Conservation (phyloP, 2,797 vertebrate genomes). For the Lophotriccus pileatus region DNA sequence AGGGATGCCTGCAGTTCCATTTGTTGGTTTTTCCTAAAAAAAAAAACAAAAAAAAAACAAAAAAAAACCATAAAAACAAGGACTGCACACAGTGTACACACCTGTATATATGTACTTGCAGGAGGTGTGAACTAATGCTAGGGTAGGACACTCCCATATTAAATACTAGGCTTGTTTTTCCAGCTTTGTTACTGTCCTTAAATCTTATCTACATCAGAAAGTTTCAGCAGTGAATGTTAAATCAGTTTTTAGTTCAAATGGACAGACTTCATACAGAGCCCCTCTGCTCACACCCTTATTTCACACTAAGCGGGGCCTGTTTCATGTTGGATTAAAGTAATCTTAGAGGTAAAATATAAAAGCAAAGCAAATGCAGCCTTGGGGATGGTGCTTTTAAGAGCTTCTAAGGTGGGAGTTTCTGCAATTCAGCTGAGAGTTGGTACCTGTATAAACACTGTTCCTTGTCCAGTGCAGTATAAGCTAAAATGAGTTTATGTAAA, state of each 20-base stretch:
- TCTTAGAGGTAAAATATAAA: neutral
- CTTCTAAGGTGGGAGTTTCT: neutral
- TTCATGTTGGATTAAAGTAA: neutral
- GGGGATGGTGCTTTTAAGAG: neutral
- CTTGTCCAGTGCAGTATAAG: neutral
- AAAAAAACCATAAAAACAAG: too few species aligned
- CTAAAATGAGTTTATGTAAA: neutral
- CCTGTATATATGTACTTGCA: neutral
- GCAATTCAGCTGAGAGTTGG: neutral
- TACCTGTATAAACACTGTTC: neutral
- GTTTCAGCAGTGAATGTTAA: neutral
- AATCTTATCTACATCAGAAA: conserved; percentile 4
- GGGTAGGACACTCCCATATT: neutral
- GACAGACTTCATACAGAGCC: neutral
- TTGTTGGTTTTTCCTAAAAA: neutral
- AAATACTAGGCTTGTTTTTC: conserved; percentile 16
- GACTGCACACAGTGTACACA: neutral
- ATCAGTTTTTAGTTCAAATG: neutral
- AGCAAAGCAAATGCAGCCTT: neutral
- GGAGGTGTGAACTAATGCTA: neutral
- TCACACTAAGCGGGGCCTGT: neutral
- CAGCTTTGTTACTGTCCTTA: conserved; percentile 8
- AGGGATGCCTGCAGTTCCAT: neutral
- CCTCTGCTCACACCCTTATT: neutral
- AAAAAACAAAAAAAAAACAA: neutral